These are phyloP conservation scores for Ictalurus furcatus DNA, from an alignment of 2,113 vertebrate species.

Conservation along the genomic window DNA sequence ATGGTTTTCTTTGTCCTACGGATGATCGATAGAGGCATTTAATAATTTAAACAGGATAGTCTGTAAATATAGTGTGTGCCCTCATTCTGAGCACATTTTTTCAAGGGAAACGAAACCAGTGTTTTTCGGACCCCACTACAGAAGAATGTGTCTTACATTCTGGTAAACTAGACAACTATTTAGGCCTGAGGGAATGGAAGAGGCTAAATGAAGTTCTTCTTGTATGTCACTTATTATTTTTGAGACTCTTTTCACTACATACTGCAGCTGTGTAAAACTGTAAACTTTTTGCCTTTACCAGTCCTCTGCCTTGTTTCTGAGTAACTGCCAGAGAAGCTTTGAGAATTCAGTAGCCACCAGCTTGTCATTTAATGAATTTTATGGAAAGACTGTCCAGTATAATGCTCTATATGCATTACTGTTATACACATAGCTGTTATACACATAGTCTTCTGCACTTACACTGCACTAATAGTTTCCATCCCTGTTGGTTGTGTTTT, in stretches of 20 bases:
- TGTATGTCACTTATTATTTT: not conserved
- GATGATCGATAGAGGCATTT: too few species aligned
- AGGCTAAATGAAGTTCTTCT: not conserved
- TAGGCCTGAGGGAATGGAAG: not conserved
- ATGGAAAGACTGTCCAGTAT: not conserved
- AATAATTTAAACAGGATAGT: not conserved
- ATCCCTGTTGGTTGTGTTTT: not conserved
- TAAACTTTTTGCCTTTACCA: not conserved
- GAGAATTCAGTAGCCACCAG: not conserved
- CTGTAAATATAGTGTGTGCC: not conserved
- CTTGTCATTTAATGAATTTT: not conserved
- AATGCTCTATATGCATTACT: not conserved
- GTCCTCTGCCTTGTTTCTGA: not conserved
- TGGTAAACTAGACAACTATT: not conserved
- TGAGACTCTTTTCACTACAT: not conserved
- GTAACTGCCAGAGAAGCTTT: not conserved
- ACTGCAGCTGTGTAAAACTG: not conserved
- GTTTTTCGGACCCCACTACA: not conserved
- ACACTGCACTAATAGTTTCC: constrained; percentile 29
- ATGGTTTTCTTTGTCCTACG: not conserved
- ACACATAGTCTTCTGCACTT: not conserved
- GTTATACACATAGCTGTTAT: not conserved
- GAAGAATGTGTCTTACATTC: not conserved
- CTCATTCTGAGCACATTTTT: not conserved
- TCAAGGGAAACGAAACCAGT: not conserved